phyloP scores from a whole-genome alignment of 2,888 invertebrate species.

The Tipula helvola region DNA sequence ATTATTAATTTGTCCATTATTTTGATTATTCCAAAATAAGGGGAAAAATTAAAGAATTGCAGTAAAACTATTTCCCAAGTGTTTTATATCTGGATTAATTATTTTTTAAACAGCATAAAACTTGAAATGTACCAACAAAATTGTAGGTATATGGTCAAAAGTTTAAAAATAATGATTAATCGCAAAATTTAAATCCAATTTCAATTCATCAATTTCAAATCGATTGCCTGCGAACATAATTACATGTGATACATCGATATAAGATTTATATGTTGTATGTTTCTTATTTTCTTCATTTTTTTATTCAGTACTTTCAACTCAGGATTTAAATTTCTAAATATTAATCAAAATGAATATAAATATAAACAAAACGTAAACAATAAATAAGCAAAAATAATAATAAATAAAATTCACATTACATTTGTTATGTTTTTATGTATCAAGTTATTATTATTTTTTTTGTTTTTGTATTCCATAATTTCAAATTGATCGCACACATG shows the following conservation, averaged over 20 bases:
- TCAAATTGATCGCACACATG: neutral
- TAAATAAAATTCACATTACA: neutral
- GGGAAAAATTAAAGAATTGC: too few species aligned
- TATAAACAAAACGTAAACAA: neutral
- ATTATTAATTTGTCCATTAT: too few species aligned
- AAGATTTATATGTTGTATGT: neutral
- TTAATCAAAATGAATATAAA: neutral
- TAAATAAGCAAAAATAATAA: neutral
- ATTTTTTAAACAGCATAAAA: too few species aligned
- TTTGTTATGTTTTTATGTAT: conserved; percentile 4
- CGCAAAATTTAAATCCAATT: neutral
- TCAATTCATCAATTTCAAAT: neutral
- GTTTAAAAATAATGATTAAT: neutral
- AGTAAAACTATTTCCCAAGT: too few species aligned
- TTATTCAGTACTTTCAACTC: neutral
- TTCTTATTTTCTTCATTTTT: neutral
- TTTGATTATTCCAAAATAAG: too few species aligned
- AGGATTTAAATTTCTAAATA: conserved; percentile 4
- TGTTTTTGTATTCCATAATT: neutral
- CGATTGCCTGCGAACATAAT: neutral
- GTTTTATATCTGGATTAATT: too few species aligned
- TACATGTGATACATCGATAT: neutral
- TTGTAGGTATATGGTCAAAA: too few species aligned
- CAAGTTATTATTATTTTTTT: neutral
- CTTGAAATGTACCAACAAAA: too few species aligned